Evolutionary conservation across 2,113 vertebrate genomes (phyloP).

Genomic region (Merops nubicus): DNA sequence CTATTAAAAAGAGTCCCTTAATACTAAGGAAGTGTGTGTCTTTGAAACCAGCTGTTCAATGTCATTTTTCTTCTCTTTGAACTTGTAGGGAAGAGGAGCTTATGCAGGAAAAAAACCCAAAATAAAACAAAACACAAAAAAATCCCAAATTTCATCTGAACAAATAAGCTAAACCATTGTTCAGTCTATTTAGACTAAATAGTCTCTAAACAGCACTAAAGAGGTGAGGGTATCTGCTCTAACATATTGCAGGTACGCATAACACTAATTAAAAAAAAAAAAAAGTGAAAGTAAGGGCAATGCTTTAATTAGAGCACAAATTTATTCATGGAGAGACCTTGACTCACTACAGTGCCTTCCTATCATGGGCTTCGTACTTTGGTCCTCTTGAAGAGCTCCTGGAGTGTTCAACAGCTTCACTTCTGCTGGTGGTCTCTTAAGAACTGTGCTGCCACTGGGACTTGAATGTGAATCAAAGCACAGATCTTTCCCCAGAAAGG

Average conservation of each 20-base stretch:
- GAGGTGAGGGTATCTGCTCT: not conserved
- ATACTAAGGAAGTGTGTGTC: not conserved
- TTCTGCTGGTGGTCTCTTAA: slow-evolving; percentile 10
- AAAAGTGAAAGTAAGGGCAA: not conserved
- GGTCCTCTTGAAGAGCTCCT: not conserved
- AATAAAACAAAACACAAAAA: not conserved
- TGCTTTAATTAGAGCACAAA: slow-evolving; percentile 45
- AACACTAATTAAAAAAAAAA: not conserved
- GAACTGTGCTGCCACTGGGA: not conserved
- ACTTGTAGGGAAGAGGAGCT: not conserved
- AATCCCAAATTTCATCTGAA: not conserved
- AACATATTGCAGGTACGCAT: not conserved
- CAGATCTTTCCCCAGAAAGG: not conserved
- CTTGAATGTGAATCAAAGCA: slow-evolving; percentile 9
- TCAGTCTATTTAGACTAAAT: not conserved
- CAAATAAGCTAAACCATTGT: not conserved
- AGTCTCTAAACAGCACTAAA: not conserved
- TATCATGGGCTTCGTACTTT: not conserved
- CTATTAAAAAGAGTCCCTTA: not conserved
- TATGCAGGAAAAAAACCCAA: not conserved
- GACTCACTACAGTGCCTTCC: not conserved
- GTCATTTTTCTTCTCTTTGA: not conserved
- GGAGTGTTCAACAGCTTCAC: not conserved
- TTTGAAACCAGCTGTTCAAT: not conserved
- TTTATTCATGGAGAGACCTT: not conserved